Evolutionary conservation across 35 echinoderm and acorn worm genomes (phyloP).

Genomic region (Lytechinus variegatus): DNA sequence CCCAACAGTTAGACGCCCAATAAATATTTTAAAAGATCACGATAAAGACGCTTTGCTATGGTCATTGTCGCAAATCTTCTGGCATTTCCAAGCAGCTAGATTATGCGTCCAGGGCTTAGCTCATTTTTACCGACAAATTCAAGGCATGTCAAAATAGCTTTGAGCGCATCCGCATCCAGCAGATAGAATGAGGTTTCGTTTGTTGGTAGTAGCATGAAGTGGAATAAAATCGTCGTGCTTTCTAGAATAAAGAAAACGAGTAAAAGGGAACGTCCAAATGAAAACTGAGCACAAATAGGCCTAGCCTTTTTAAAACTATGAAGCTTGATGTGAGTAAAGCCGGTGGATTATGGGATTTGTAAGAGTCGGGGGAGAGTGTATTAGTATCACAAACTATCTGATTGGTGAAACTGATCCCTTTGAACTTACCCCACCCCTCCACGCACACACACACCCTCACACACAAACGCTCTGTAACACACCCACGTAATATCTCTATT

Average conservation of each 20-base stretch:
- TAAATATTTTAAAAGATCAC: neutral
- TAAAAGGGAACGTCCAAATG: neutral
- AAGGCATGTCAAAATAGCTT: slow-evolving; percentile 1
- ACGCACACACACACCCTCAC: neutral
- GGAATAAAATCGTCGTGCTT: neutral
- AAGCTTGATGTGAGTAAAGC: neutral
- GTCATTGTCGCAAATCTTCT: neutral
- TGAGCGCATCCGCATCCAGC: neutral
- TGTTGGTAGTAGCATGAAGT: neutral
- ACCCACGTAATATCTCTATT: no score
- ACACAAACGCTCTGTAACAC: neutral
- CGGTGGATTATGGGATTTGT: neutral
- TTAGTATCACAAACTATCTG: neutral
- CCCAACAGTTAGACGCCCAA: neutral
- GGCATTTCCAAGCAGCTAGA: neutral
- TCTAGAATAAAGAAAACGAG: neutral
- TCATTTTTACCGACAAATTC: neutral
- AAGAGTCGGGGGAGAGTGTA: neutral
- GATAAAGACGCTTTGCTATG: neutral
- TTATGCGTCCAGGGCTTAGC: neutral
- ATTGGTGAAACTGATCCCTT: neutral
- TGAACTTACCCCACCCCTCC: neutral
- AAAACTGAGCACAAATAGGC: neutral
- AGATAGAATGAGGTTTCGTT: slow-evolving; percentile 6
- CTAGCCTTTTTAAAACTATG: neutral